Percentiles rank a stretch among this genome's conserved stretches.
Conservation (phyloP, 1,140 invertebrate species). For the Xylocopa sonorina region DNA sequence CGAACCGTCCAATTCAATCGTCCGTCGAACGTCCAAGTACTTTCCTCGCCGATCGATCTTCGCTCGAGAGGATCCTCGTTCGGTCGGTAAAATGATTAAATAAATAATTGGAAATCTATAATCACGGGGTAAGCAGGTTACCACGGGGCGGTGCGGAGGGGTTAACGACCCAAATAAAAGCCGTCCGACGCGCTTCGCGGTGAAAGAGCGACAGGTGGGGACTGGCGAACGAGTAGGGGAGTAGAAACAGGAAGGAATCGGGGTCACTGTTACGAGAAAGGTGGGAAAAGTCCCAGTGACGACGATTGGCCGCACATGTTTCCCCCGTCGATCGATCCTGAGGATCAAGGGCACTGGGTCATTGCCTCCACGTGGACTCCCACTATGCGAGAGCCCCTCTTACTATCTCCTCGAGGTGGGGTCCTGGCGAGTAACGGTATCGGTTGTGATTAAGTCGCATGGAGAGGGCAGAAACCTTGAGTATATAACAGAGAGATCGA, state of each 20-base stretch:
- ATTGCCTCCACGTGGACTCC: constrained; percentile 62
- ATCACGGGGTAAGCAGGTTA: constrained; percentile 54
- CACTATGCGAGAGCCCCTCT: constrained; percentile 26
- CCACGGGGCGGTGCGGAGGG: constrained; percentile 57
- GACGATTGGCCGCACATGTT: constrained; percentile 63
- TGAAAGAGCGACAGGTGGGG: constrained; percentile 26
- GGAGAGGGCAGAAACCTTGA: constrained; percentile 37
- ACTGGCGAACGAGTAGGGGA: constrained; percentile 45
- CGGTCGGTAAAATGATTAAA: constrained; percentile 30
- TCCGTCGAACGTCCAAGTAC: background rate
- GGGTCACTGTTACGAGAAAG: constrained; percentile 63
- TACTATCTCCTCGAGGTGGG: background rate
- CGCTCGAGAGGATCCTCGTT: background rate
- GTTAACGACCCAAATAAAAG: constrained; percentile 64
- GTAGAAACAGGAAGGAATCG: constrained; percentile 64
- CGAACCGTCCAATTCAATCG: too few species aligned
- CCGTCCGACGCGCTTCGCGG: background rate
- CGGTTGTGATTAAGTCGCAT: constrained; percentile 65
- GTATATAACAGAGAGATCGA: constrained; percentile 60
- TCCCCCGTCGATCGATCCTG: constrained; percentile 25
- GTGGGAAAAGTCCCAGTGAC: constrained; percentile 56
- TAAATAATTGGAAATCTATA: constrained; percentile 44
- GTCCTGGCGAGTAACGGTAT: constrained; percentile 69
- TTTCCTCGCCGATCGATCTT: constrained; percentile 2
- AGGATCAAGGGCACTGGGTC: constrained; percentile 75